phyloP scores from a whole-genome alignment of 2,113 vertebrate species.

The Centrocercus urophasianus region DNA sequence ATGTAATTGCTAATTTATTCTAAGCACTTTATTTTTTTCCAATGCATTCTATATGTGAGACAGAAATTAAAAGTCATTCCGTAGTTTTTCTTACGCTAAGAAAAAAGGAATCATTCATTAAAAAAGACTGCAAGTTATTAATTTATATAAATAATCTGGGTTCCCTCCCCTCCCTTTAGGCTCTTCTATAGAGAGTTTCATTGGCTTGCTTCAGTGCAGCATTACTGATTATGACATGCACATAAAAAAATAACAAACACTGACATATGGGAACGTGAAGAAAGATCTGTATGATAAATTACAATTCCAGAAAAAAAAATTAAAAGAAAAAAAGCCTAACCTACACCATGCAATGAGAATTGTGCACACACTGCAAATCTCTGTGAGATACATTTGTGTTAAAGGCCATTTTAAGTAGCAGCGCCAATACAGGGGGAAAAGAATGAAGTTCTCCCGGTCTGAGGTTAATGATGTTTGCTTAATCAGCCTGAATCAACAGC shows the following conservation, averaged over 20 bases:
- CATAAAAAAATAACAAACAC: neutral
- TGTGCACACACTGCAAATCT: neutral
- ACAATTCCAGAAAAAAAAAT: neutral
- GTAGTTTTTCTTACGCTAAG: neutral
- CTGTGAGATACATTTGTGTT: neutral
- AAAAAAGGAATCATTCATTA: neutral
- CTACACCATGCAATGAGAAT: neutral
- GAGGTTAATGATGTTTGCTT: neutral
- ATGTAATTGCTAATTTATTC: neutral
- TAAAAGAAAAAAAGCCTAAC: neutral
- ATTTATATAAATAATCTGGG: neutral
- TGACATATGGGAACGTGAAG: neutral
- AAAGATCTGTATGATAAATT: neutral
- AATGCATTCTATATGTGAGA: neutral
- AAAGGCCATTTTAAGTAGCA: neutral
- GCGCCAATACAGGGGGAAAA: neutral
- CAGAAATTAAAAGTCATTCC: neutral
- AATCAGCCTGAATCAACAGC: slow-evolving; percentile 21
- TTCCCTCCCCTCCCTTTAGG: neutral
- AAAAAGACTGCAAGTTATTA: neutral
- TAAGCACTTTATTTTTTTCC: neutral
- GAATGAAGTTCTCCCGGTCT: slow-evolving; percentile 9
- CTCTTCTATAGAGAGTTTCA: neutral
- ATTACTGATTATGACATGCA: neutral
- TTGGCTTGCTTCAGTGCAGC: neutral